phyloP scores from a whole-genome alignment of 2,797 vertebrate genomes.

The Protosalanx chinensis region DNA sequence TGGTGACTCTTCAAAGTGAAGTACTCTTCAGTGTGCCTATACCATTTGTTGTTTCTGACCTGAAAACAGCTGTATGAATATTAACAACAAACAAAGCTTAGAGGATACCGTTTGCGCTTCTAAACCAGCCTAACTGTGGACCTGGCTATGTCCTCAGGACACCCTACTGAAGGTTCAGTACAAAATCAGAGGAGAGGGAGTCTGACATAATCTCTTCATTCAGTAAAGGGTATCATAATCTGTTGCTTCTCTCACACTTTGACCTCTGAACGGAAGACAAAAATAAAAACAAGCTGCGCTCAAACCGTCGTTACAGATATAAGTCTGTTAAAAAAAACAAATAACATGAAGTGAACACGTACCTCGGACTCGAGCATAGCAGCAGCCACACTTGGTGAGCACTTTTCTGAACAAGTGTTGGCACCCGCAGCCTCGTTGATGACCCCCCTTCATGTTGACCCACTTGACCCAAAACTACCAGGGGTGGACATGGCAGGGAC shows the following conservation, averaged over 20 bases:
- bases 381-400: conserved; percentile 85
- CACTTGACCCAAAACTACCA: conserved; percentile 49
- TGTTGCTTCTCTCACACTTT: neutral
- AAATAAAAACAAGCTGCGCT: neutral
- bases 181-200: neutral
- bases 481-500: conserved; percentile 46
- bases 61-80: neutral
- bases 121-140: neutral
- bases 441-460: conserved; percentile 81
- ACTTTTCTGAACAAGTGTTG: conserved; percentile 85
- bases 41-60: neutral
- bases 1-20: neutral
- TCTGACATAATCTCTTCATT: neutral
- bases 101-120: neutral
- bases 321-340: neutral
- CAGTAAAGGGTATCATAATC: neutral
- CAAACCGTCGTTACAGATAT: neutral
- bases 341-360: conserved; percentile 47
- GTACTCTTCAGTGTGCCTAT: neutral
- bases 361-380: conserved; percentile 80
- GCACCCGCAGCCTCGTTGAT: conserved; percentile 80
- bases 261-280: neutral
- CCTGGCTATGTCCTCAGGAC: neutral
- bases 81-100: neutral
- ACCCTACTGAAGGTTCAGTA: neutral